phyloP scores from a whole-genome alignment of 2,797 vertebrate species.

The Martes flavigula region DNA sequence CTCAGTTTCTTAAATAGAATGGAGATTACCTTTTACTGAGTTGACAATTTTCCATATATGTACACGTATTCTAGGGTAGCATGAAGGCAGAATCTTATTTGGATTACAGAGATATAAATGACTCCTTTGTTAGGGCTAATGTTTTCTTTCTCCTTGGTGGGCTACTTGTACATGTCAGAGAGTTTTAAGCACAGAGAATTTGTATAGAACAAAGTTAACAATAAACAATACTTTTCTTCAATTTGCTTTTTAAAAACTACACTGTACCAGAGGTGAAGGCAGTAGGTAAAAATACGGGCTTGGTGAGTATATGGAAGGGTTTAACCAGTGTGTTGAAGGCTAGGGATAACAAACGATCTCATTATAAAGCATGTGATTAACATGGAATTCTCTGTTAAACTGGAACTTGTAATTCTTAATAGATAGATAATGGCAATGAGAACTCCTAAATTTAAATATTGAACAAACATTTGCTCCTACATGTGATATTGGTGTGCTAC shows the following conservation, averaged over 20 bases:
- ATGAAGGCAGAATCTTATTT: neutral
- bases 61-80: neutral
- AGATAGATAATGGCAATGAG: slow-evolving; percentile 26
- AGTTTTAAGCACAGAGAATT: neutral
- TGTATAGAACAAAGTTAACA: neutral
- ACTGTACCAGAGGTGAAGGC: neutral
- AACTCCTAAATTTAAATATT: slow-evolving; percentile 52
- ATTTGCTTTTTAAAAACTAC: neutral
- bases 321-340: neutral
- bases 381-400: slow-evolving; percentile 33
- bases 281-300: neutral
- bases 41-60: neutral
- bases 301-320: neutral
- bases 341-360: slow-evolving; percentile 15
- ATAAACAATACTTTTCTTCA: neutral
- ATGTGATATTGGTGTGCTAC: neutral
- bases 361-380: slow-evolving; percentile 38
- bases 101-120: neutral
- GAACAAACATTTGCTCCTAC: slow-evolving; percentile 26
- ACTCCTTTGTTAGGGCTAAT: neutral
- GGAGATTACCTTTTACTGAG: neutral
- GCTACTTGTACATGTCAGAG: neutral
- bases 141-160: neutral
- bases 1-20: neutral
- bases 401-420: slow-evolving; percentile 58